These are phyloP conservation scores for Drosophila bunnanda DNA, from an alignment of 2,888 invertebrate genomes.

Conservation along the genomic window DNA sequence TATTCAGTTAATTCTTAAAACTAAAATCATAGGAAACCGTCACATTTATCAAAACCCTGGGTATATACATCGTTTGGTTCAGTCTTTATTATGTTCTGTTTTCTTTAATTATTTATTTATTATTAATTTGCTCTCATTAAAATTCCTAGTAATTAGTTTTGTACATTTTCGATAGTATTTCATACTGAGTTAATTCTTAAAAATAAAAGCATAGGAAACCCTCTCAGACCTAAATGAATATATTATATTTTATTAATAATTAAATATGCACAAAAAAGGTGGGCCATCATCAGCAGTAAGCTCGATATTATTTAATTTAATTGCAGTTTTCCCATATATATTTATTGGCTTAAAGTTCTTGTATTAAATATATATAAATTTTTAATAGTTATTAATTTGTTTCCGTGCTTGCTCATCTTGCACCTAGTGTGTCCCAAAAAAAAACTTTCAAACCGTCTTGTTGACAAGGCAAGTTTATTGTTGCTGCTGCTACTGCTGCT, in stretches of 20 bases:
- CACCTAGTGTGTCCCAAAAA: constrained; percentile 27
- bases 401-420: constrained; percentile 1
- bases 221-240: too few species aligned
- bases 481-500: constrained; percentile 25
- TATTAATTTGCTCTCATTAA: background rate
- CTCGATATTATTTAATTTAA: background rate
- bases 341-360: too few species aligned
- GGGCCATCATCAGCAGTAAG: too few species aligned
- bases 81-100: too few species aligned
- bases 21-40: too few species aligned
- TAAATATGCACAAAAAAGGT: background rate
- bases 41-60: too few species aligned
- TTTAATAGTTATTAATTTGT: background rate
- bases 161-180: too few species aligned
- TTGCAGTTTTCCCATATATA: background rate
- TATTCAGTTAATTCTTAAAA: background rate
- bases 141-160: background rate
- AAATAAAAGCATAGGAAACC: background rate
- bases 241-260: background rate
- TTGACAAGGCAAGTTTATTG: constrained; percentile 65
- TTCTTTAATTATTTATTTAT: background rate
- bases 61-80: too few species aligned
- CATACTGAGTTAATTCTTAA: too few species aligned
- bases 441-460: constrained; percentile 18
- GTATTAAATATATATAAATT: background rate